Base-by-base conservation (phyloP, 2,888 invertebrate genomes). In the Linnaemya vulpina region DNA sequence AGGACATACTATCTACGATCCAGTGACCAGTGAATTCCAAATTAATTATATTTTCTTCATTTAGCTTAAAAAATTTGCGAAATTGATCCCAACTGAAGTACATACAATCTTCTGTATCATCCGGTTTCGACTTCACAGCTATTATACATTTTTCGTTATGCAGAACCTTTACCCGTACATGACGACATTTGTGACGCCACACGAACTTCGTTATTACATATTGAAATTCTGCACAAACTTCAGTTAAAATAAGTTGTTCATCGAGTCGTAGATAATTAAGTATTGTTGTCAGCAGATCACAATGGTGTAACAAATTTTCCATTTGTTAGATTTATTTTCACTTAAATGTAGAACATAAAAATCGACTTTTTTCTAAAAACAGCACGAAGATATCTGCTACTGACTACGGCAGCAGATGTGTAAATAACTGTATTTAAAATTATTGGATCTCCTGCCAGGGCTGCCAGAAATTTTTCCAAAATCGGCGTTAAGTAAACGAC, bases 171-270 rank as follows among this genome's bases (percentile, higher is more conserved):
- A 74, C 74, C 30, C 60, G 65, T 1, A 80, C 15, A 15, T 74
- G 30, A 3, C 68, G 43, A 81, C 68, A 81, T 74, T 46, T 74
- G 13, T 22, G 67, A n/a, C 17, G 53, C 80, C 80, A 81, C 25
- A 81, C 43, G 9, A 2, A 81, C 5, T 67, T 60, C 3, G 74
- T 74, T n/a, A 81, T 68, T 3, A 53, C 22, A 4, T 51, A 74
- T 68, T 74, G 25, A 53, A 80, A 81, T 15, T 74, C 60, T 25
- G 30, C 7, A 38, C 43, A 68, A 17, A 62, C 67, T 22, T 60
- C 51, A 0, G 40, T 22, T 40, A 49, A 25, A n/a, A 46, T 35
- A 30, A 81, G 49, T 81, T 81, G 80, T 53, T 74, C 60, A 8
- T 74, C 30, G 5, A 71, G 20, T 17, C 68, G 13, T 0, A 81